Evolutionary conservation across 2,797 vertebrate species (phyloP), one percentile per base, ranked within the genome.

Genomic region (Hippopotamyrus pictus): DNA sequence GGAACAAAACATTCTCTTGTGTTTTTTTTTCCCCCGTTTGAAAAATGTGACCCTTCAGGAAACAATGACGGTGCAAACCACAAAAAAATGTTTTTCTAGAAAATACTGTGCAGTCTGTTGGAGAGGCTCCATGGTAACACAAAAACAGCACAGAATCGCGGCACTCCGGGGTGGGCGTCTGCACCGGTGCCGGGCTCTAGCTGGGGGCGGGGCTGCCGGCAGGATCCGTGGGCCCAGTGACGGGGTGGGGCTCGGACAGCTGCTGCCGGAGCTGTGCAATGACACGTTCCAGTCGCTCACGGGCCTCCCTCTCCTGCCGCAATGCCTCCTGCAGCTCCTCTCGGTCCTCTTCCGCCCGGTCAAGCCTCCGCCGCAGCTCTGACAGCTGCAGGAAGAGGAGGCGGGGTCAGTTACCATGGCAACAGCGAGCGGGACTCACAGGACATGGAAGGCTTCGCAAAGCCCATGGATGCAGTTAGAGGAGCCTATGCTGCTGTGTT

Each of bases 251-350:
- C 88, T 90, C 90, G 54, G 90, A 93, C 90, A 97, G 96, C 93
- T 97, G 97, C 33, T 96, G 94, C 92, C 96, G 96, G 90, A 97
- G 90, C 69, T 97, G 97, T 86, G 95, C 96, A 88, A 97, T 97
- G 95, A 97, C 96, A 93, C 95, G 91, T 93, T 97, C 97, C 69
- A 97, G 88, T 88, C 96, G 97, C 57, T 97, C 95, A 85, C 97
- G 95, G 14, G 97, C 97, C 90, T 97, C 97, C 82, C 96, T 94
- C 69, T 97, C 97, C 91, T 96, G 95, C 33, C 96, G 94, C 88
- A 97, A 94, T 88, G 97, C 96, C 87, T 97, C 97, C n/a, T 97
- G 97, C 69, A 97, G 96, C 86, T 97, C 97, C 91, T 96, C 96
- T 46, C 97, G 95, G 2, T 97, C 97, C 3, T 97, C 96, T 91